Percentiles rank a stretch among this genome's conserved stretches.
phyloP scores from a whole-genome alignment of 2,113 vertebrate genomes.

The Mesocricetus auratus region DNA sequence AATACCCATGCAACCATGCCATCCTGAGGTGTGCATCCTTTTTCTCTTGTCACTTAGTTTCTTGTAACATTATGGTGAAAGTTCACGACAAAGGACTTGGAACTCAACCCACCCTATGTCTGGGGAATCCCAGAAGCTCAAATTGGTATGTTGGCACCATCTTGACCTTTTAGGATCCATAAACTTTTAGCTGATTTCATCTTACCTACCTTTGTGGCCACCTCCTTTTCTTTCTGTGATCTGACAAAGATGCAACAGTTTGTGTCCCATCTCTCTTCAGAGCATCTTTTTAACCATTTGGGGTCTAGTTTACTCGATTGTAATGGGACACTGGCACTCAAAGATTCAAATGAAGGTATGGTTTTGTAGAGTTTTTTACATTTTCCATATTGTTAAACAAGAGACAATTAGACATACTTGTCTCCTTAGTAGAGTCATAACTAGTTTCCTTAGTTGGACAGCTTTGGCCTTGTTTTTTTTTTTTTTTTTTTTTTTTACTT shows the following conservation, averaged over 20 bases:
- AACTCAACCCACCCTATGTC: not conserved
- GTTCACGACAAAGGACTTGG: not conserved
- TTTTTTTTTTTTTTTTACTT: not conserved
- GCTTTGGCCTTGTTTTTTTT: not conserved
- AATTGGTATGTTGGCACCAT: not conserved
- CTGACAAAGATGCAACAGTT: not conserved
- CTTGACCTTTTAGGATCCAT: not conserved
- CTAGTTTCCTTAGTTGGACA: not conserved
- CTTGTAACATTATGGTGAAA: not conserved
- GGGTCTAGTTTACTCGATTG: not conserved
- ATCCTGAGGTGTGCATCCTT: not conserved
- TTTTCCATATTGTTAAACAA: not conserved
- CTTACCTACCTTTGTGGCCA: not conserved
- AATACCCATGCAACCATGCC: not conserved
- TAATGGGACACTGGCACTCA: not conserved
- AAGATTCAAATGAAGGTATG: not conserved
- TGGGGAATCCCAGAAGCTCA: not conserved
- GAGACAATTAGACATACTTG: not conserved
- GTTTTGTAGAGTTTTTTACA: constrained; percentile 41
- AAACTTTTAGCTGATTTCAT: constrained; percentile 36
- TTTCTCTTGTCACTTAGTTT: not conserved
- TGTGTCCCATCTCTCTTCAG: not conserved
- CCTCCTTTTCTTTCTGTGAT: not conserved
- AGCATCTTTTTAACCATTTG: not conserved
- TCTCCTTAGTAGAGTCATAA: not conserved